These are phyloP conservation scores for Miltochrista miniata DNA, from an alignment of 2,888 invertebrate species.

Conservation along the genomic window DNA sequence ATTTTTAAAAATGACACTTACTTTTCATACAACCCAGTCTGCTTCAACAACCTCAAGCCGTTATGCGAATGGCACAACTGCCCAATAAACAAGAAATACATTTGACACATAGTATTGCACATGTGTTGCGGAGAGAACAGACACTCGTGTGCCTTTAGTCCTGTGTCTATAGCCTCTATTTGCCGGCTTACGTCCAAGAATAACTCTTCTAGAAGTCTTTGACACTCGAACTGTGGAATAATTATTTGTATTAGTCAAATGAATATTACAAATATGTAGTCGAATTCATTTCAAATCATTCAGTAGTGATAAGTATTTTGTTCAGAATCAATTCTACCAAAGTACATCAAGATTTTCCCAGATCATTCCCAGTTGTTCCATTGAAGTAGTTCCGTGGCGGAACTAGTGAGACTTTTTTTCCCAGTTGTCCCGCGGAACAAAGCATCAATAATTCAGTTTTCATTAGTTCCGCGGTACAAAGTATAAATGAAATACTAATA, in stretches of 20 bases:
- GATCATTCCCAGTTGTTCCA: too few species aligned
- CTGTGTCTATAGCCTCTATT: constrained; percentile 87
- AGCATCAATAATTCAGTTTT: too few species aligned
- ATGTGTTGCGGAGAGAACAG: constrained; percentile 94
- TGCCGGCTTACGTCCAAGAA: constrained; percentile 91
- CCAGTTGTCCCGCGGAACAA: too few species aligned
- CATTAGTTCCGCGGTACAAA: too few species aligned
- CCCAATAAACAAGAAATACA: constrained; percentile 97
- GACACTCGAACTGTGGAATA: constrained; percentile 84
- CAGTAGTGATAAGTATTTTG: too few species aligned
- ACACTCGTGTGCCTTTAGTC: constrained; percentile 92
- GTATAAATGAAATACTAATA: too few species aligned
- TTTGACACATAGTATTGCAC: constrained; percentile 95
- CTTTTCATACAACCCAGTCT: constrained; percentile 89
- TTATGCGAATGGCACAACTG: constrained; percentile 89
- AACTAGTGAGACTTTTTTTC: too few species aligned
- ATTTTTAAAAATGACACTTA: constrained; percentile 70
- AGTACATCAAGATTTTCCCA: too few species aligned
- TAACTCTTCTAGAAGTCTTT: constrained; percentile 89
- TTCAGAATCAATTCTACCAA: too few species aligned
- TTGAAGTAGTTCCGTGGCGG: too few species aligned
- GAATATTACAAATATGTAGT: too few species aligned
- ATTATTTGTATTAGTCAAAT: not conserved
- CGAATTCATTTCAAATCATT: too few species aligned
- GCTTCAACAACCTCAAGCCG: constrained; percentile 88